Base-by-base conservation (phyloP, 2,888 invertebrate species). In the Lithosia quadra region DNA sequence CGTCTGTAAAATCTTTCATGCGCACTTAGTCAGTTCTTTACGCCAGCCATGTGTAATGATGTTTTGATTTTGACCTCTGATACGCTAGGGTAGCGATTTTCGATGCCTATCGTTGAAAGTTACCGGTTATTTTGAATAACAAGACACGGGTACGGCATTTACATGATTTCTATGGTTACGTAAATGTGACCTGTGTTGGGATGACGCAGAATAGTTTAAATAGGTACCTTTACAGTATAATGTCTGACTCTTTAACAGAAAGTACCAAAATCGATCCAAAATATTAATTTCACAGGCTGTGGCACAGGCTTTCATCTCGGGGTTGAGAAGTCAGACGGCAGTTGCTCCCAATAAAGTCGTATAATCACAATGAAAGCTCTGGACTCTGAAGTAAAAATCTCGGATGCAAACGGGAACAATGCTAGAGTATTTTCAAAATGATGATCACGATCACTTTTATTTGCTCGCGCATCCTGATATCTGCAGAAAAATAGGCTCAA, bases 1-100 rank as follows among this genome's bases (percentile, higher is more conserved):
- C 94, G 94, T 93, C 90, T 89, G 85, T 86, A 77, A 77, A 79
- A 60, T 60, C 39, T 49, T 67, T 59, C 63, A 68, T 36, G 55
- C 58, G 68, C 56, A 64, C 56, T 57, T 64, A 22, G 57, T 56
- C 56, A 56, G 64, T 57, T 64, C 64, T 65, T 69, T 56, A 84
- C 71, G 78, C 82, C 82, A 86, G 83, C 81, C 78, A 81, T 83
- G 74, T 83, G 86, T 91, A 90, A 91, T 91, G 91, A 90, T 84
- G 81, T 88, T 89, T 88, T 89, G 85, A 90, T 90, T 88, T 80
- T 86, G 85, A 90, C 87, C 87, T 87, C 83, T 83, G 81, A 81
- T 80, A 82, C 60, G 73, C 56, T 69, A 74, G 77, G 69, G 75
- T 73, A 78, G 69, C 71, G 59, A 75, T 76, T 73, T 69, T 78